These are phyloP conservation scores for Poicephalus meyeri DNA, from an alignment of 2,113 vertebrate genomes.

Conservation along the genomic window DNA sequence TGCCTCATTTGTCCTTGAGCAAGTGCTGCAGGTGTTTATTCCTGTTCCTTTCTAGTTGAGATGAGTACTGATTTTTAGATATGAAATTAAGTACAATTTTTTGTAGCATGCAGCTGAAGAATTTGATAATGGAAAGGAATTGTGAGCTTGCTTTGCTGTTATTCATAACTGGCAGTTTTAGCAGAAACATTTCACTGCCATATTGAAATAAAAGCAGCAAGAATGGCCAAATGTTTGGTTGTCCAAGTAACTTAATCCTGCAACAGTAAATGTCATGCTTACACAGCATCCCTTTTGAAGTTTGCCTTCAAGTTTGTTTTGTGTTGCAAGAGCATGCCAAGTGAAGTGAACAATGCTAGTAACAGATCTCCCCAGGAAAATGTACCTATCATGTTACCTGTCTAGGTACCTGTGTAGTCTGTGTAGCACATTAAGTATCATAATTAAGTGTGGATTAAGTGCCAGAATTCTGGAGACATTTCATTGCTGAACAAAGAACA, in stretches of 20 bases:
- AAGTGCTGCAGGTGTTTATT: no score
- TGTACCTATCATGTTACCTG: neutral
- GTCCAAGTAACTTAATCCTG: neutral
- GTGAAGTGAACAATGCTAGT: neutral
- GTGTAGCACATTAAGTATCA: neutral
- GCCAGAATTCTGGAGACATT: neutral
- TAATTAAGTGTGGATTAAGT: neutral
- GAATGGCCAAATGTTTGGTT: neutral
- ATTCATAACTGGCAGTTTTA: neutral
- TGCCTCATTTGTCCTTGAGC: no score
- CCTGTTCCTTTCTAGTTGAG: no score
- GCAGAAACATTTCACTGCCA: neutral
- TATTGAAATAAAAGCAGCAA: neutral
- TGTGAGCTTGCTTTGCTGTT: neutral
- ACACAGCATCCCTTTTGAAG: neutral
- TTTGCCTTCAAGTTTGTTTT: neutral
- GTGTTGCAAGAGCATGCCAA: neutral
- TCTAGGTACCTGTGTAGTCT: neutral
- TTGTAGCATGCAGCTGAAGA: neutral
- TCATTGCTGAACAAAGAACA: neutral
- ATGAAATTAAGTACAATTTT: neutral
- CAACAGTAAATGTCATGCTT: neutral
- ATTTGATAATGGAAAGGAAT: slow-evolving; percentile 16
- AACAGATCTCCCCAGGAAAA: neutral
- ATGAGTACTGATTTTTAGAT: slow-evolving; percentile 40